Base-by-base conservation (phyloP, 1,140 invertebrate genomes). In the Tetramorium parvispinum region DNA sequence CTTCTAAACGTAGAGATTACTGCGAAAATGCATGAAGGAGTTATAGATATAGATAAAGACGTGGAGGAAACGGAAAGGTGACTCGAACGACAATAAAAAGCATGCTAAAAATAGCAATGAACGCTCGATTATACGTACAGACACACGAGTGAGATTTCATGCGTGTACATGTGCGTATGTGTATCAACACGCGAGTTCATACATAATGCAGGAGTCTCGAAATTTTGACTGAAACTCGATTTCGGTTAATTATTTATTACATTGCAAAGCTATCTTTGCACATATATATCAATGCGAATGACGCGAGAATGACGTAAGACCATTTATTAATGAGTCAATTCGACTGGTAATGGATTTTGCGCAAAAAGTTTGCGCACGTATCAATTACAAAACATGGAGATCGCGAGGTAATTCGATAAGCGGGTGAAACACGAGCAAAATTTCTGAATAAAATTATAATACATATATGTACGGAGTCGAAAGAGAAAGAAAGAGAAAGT, bases 91-190 rank as follows among this genome's bases (percentile, higher is more conserved):
- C 68, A 89, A 93, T 92, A 89, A 93, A 91, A 91, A 86, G 78
- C 66, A 51, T 7, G 73, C 92, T 94, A 94, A 94, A 94, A 94
- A 93, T 94, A 94, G 93, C 77, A 93, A 89, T 92, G 93, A 93
- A 92, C 91, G 89, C 88, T 93, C 87, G 89, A 61, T 49, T 65
- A 51, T 79, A 65, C 8, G 85, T 89, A 49, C 83, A 51, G 71
- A 90, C 18, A 79, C 32, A 88, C 27, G 78, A 86, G 63, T 82
- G 86, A 66, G 73, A 73, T 11, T 73, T 83, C 13, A 68, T 87
- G 66, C 76, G 61, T 79, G 85, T 88, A 27, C 86, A 43, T 88
- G 76, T 24, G 27, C 73, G 13, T 61, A 21, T 70, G 75, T 79
- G 16, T 61, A 71, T 18, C 27, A 32, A 46, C 5, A 83, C n/a